Base-by-base conservation (phyloP, 2,888 invertebrate genomes). In the Dorcus parallelipipedus region DNA sequence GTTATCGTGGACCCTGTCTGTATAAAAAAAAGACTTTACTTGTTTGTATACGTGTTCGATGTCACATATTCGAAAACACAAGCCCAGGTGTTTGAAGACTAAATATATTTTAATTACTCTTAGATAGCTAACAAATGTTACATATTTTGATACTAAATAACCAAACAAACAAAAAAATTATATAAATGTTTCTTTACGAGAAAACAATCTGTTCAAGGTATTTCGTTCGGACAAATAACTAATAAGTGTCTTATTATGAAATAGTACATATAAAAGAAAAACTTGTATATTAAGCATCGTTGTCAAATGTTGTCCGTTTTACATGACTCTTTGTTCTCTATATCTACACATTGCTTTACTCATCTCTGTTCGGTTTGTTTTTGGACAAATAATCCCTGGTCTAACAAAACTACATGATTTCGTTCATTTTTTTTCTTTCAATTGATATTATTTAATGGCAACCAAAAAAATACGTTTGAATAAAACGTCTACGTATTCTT, bases 81-180 rank as follows among this genome's bases (percentile, higher is more conserved):
- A 38, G 17, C 26, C 49, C 67, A 38, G 55, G 61, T 52, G 61
- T 63, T 60, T 53, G 56, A 71, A 72, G 71, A 72, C 70, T 73
- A 71, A 70, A 73, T 75, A 74, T 76, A 74, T 75, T 75, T 74
- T 74, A 74, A 73, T 73, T 75, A 75, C 74, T 72, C 71, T 62
- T 76, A 74, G 73, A 72, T 74, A 74, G 73, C 69, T 67, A 71
- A 70, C 68, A 71, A 71, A 72, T 72, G 73, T 75, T 75, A 75
- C 67, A 77, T 77, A 76, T 78, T 78, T 78, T 78, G 77, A 77
- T 78, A 78, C 77, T 73, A 73, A 75, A 74, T 68, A 66, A 71
- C 52, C 51, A 57, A 54, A 50, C 54, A 45, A 53, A 58, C 41
- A 56, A 49, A 56, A 59, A 54, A 47, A 57, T 43, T 51, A 56